phyloP scores from a whole-genome alignment of 2,113 vertebrate species.

The Callocephalon fimbriatum region DNA sequence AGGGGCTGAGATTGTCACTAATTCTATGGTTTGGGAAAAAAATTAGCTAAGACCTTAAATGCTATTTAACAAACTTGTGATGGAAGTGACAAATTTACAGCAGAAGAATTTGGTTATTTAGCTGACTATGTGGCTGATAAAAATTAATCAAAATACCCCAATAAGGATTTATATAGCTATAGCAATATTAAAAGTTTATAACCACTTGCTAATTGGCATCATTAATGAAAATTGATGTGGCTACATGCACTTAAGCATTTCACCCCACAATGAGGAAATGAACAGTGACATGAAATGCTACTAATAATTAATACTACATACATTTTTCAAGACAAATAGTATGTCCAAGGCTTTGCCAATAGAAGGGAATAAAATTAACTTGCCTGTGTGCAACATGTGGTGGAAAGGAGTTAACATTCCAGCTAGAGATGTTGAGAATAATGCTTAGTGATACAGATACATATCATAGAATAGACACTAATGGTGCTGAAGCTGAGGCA shows the following conservation, averaged over 20 bases:
- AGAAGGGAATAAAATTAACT: not conserved
- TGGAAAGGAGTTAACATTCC: not conserved
- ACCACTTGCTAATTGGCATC: not conserved
- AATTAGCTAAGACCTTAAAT: not conserved
- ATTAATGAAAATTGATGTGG: conserved; percentile 44
- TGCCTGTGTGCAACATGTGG: not conserved
- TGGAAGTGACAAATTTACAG: not conserved
- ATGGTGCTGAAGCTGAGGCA: rapidly evolving
- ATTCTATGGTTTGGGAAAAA: not conserved
- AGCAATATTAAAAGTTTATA: conserved; percentile 52
- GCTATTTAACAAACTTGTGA: not conserved
- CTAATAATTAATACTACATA: not conserved
- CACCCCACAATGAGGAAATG: not conserved
- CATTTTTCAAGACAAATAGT: conserved; percentile 2
- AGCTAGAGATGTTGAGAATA: not conserved
- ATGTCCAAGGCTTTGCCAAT: not conserved
- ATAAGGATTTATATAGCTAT: conserved; percentile 28
- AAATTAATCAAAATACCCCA: conserved; percentile 4
- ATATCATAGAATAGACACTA: not conserved
- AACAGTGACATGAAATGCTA: conserved; percentile 7
- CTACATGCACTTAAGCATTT: not conserved
- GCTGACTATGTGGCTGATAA: not conserved
- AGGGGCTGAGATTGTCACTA: not conserved
- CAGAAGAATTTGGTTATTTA: not conserved
- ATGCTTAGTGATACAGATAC: not conserved